Evolutionary conservation across 2,797 vertebrate species (phyloP), one percentile per base, ranked within the genome.

Genomic region (Chrysocyon brachyurus): DNA sequence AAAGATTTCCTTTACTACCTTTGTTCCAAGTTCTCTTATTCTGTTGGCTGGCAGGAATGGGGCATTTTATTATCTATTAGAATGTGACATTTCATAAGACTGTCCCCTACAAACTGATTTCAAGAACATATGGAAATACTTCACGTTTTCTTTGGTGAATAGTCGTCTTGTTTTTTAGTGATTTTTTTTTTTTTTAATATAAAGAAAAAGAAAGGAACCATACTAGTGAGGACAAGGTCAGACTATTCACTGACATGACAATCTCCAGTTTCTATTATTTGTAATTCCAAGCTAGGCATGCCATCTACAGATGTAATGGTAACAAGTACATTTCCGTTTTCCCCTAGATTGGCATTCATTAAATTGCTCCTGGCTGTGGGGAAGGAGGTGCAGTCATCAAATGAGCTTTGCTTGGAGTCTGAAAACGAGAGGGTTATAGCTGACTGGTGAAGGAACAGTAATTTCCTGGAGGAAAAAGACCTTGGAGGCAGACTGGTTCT

Each of bases 21-120:
- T 88, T 93, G 56, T 94, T 90, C 57, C 40, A 49, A n/a, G 86
- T 94, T 86, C 61, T 90, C 59, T 94, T 90, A 56, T 56, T 93
- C 72, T 72, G 14, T n/a, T 91, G 81, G 52, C 12, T 64, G 6
- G 83, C 66, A 87, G 19, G 33, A 93, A 81, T 22, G n/a, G 15
- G 19, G 12, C 24, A 81, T 90, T 85, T 87, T 79, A 52, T 57
- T 82, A 54, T 31, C 72, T 57, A 57, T 40, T 70, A 79, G 96
- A 91, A 70, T 0, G 6, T 83, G 56, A 72, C 19, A 28, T 85
- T 84, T 92, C 59, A 12, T 52, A 91, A 57, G 24, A 87, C 70
- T 49, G 2, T 28, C 70, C 31, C 83, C 12, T 75, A 75, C 36
- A 12, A 75, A 81, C 63, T 84, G 33, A 90, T 84, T 88, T 88